Percentiles rank a stretch among this genome's conserved stretches.
Conservation (phyloP, 2,797 vertebrate genomes). For the Acanthurus tractus region DNA sequence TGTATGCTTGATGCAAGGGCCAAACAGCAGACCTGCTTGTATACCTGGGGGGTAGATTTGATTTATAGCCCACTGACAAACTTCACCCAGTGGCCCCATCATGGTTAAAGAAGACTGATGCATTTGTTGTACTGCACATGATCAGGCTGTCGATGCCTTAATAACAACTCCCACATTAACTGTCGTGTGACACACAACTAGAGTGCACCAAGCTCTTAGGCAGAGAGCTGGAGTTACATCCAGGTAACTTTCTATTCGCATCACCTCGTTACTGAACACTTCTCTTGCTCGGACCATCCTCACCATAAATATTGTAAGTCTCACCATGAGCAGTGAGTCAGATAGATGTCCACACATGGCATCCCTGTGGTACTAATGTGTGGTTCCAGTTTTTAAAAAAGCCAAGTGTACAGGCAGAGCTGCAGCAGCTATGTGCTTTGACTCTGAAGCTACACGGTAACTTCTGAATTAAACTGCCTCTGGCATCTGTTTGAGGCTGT, state of each 20-base stretch:
- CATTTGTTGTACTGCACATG: background rate
- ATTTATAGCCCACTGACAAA: background rate
- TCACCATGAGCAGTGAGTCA: background rate
- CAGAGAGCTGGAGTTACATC: background rate
- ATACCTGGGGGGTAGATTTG: background rate
- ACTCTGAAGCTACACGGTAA: background rate
- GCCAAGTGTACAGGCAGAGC: background rate
- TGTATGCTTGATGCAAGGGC: background rate
- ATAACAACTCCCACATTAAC: background rate
- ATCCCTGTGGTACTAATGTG: background rate
- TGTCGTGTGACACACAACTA: background rate
- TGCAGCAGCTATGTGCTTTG: background rate
- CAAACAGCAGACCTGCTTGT: background rate
- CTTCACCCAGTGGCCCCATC: background rate
- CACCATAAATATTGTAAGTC: background rate
- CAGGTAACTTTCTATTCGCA: background rate
- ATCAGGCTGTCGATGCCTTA: constrained; percentile 1
- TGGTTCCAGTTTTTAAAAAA: background rate
- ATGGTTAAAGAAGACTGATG: background rate
- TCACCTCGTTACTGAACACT: too few species aligned
- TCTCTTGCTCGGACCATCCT: background rate
- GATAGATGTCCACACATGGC: background rate
- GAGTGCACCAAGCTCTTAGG: background rate
- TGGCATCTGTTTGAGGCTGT: background rate
- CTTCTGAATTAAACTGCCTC: background rate